Base-by-base conservation (phyloP, 2,888 invertebrate genomes). In the Polyommatus iphigenia region DNA sequence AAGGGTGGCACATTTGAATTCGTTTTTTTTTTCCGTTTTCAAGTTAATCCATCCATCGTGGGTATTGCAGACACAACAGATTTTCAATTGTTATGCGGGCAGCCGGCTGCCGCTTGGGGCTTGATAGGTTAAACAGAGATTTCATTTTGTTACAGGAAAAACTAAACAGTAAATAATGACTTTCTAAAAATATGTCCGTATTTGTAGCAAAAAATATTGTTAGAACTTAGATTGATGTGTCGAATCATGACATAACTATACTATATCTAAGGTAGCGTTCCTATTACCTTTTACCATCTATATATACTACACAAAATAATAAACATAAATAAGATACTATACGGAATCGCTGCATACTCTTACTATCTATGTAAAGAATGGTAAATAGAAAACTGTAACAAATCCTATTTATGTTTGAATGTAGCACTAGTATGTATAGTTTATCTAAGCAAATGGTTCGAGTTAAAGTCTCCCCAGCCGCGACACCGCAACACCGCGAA, bases 381-480 rank as follows among this genome's bases (percentile, higher is more conserved):
- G 15, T 6, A 20, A 18, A 54, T 75, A 75, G 41, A 41, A 41
- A 72, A 41, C 8, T 18, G 54, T 75, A 75, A 29, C 2, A 24
- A 50, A 18, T 18, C 8, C 46, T 7, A 75, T 50, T 24, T 75
- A 75, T 24, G 24, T 54, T 46, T 54, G 3, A 24, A 18, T 5
- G 29, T 6, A 75, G 24, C 24, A 29, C 29, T 73, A 54, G 75
- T 54, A 3, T 75, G 29, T 29, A 20, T n/a, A 29, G 13, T 29
- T 75, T 46, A 75, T 29, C 18, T 50, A 75, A 50, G 75, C 75
- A 75, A 54, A 75, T 54, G 54, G 75, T 24, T 75, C 24, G 15
- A 50, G 75, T 29, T 75, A 75, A 75, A 54, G 50, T 75, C 75
- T 75, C 29, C 75, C 24, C 46, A 73, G 46, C 73, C 54, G 13